Conservation (phyloP, 2,888 invertebrate genomes). For the Sphaerolaimus hirsutus region DNA sequence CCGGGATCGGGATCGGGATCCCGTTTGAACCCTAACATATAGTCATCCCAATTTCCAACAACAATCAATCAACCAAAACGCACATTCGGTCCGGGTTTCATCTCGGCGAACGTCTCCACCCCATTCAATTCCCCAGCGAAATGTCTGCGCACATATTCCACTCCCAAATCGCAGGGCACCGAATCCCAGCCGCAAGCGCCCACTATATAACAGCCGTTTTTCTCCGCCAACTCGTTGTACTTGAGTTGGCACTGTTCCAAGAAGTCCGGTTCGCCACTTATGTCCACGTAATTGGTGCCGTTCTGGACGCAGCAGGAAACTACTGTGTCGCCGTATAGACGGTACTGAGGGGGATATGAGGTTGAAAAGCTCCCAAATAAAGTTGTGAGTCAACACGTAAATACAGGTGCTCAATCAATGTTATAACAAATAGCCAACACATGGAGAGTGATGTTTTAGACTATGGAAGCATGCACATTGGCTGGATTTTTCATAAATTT, state of each 20-base stretch:
- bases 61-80: no score
- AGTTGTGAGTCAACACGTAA: no score
- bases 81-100: slow-evolving; percentile 8
- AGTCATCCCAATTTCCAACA: no score
- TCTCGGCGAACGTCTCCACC: slow-evolving; percentile 20
- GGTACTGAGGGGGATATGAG: no score
- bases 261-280: slow-evolving; percentile 68
- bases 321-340: slow-evolving; percentile 62
- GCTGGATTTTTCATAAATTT: no score
- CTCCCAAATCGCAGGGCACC: slow-evolving; percentile 64
- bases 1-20: no score
- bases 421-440: no score
- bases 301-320: slow-evolving; percentile 60
- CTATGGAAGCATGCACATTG: no score
- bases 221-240: slow-evolving; percentile 39
- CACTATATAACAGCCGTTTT: slow-evolving; percentile 46
- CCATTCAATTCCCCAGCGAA: slow-evolving; percentile 38
- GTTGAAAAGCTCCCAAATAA: neutral
- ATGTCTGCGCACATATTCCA: slow-evolving; percentile 48
- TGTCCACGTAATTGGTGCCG: slow-evolving; percentile 64
- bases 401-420: no score
- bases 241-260: slow-evolving; percentile 60
- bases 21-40: no score
- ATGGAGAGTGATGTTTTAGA: no score
- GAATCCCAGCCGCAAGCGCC: slow-evolving; percentile 82